Base-by-base conservation (phyloP, 1,140 invertebrate species). In the Saccostrea echinata region DNA sequence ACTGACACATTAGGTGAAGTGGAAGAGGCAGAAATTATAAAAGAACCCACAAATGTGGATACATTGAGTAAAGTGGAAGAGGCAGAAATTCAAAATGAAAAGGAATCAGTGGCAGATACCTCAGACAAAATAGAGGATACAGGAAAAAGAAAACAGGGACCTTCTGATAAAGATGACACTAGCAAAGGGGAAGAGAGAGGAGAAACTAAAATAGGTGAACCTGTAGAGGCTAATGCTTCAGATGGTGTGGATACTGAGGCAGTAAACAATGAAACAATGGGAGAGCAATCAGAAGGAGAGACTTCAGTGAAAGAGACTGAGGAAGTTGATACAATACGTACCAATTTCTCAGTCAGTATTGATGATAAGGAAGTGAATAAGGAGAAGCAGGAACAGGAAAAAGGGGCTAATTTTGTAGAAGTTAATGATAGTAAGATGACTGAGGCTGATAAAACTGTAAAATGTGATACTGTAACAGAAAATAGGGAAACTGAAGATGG, bases 1-100 rank as follows among this genome's bases (percentile, higher is more conserved):
- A 43, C 9, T 2, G 43, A 43, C 43, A 43, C 4, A 51, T 84
- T 76, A 83, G 57, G 76, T 82, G 53, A 85, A 85, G 21, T 76
- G 81, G 52, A 87, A 68, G 27, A 91, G 80, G 11, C 84, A 85
- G 81, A 89, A 90, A 86, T 55, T 89, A 68, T 82, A 86, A 30
- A 90, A 57, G 24, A 71, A 53, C 1, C 43, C n/a, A 21, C 35
- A 52, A 18, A 84, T 30, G 53, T 33, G 24, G 61, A 76, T 21
- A 71, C 18, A 76, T 57, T 27, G 18, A n/a, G 43, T 27, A 84
- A 71, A 24, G 52, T 64, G 11, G 82, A 51, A 61, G 30, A 55
- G 61, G 9, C 82, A 81, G 84, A 82, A 16, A 51, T 43, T 43
- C 18, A 13, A 43, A 43, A 43, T 4, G 43, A 43, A 43, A 43